A percentile compares a stretch with the other conserved stretches of the same genome.
These are phyloP conservation scores for Gymnoscopelus braueri DNA, from an alignment of 2,797 vertebrate genomes.

Conservation along the genomic window DNA sequence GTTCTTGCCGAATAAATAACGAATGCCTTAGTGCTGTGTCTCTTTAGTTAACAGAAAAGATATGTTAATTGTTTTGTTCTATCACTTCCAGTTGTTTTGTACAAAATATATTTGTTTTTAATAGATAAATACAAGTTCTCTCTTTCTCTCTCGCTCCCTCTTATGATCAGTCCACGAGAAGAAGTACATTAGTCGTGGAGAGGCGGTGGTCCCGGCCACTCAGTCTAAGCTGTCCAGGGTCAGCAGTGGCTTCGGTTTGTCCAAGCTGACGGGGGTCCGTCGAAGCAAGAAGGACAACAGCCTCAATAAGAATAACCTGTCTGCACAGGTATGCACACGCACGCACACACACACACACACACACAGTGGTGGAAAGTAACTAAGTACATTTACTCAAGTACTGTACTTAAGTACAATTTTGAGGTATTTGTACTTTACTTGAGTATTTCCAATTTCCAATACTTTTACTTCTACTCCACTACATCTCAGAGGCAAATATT, in stretches of 20 bases:
- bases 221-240: conserved; percentile 97
- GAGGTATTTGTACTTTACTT: too few species aligned
- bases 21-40: too few species aligned
- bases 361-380: too few species aligned
- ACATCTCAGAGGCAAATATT: too few species aligned
- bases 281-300: conserved; percentile 95
- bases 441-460: too few species aligned
- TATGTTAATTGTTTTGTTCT: not conserved
- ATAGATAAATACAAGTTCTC: not conserved
- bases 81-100: not conserved
- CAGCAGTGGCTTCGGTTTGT: conserved; percentile 97
- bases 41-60: too few species aligned
- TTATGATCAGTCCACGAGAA: conserved; percentile 90
- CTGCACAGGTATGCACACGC: conserved; percentile 86
- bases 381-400: too few species aligned
- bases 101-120: too few species aligned
- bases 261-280: conserved; percentile 94
- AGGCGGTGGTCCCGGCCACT: conserved; percentile 86
- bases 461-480: too few species aligned
- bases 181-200: conserved; percentile 95
- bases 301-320: conserved; percentile 92
- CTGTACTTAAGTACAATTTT: too few species aligned
- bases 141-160: not conserved
- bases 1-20: too few species aligned
- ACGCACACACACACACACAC: not conserved